A percentile compares a stretch with the other conserved stretches of the same genome.
Conservation (phyloP, 1,140 invertebrate species). For the Cecropterus lyciades region DNA sequence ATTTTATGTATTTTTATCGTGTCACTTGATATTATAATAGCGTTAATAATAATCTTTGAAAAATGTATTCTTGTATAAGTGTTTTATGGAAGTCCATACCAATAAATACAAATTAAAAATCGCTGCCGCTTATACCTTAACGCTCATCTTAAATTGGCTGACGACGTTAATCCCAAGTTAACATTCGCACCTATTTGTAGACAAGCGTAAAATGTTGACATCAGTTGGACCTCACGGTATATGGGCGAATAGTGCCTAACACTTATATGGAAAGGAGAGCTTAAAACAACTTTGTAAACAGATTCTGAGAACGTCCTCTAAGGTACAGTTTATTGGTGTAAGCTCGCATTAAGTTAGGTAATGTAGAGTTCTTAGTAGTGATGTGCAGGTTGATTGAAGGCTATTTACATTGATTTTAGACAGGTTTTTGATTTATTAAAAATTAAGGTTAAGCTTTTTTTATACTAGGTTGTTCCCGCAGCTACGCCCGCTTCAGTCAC, state of each 20-base stretch:
- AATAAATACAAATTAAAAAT: no score
- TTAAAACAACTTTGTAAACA: conserved; percentile 32
- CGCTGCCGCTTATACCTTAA: conserved; percentile 38
- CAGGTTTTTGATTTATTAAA: not conserved
- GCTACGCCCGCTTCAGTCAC: no score
- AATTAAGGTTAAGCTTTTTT: no score
- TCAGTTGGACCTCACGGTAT: conserved; percentile 27
- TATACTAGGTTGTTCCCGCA: no score
- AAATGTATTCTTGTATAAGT: no score
- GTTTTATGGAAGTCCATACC: no score
- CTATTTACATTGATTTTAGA: not conserved
- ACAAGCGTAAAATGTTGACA: conserved; percentile 47
- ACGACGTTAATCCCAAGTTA: conserved; percentile 46
- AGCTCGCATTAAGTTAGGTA: conserved; percentile 31
- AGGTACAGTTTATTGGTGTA: conserved; percentile 27
- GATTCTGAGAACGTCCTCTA: conserved; percentile 24
- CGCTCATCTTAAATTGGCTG: conserved; percentile 42
- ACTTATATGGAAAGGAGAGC: conserved; percentile 31
- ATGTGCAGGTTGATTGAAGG: conserved; percentile 1
- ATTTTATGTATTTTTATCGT: no score
- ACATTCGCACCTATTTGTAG: conserved; percentile 61
- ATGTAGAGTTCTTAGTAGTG: conserved; percentile 16
- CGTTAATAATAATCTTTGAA: no score
- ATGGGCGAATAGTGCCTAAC: conserved; percentile 33
- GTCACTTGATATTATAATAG: no score